These are phyloP conservation scores for Agriotes lineatus DNA, from an alignment of 2,888 invertebrate genomes.

Conservation along the genomic window DNA sequence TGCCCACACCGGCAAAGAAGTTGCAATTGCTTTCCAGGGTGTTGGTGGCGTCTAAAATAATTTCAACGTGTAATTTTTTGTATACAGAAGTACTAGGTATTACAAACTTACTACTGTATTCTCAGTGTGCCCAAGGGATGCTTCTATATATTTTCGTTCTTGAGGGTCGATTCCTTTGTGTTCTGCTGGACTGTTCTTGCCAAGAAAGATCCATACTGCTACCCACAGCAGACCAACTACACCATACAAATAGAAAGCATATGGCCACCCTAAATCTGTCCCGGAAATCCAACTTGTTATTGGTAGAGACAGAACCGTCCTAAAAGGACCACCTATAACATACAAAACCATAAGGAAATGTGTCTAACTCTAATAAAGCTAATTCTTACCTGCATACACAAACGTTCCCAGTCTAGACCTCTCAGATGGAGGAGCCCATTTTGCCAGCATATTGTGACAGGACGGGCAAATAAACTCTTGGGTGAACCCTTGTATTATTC, in stretches of 20 bases:
- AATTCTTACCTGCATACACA: conserved; percentile 72
- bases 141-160: conserved; percentile 77
- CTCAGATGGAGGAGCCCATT: conserved; percentile 81
- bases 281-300: conserved; percentile 80
- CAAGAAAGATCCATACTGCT: conserved; percentile 72
- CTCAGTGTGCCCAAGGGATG: conserved; percentile 70
- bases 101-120: conserved; percentile 59
- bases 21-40: conserved; percentile 82
- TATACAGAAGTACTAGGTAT: neutral
- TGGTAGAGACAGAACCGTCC: conserved; percentile 81
- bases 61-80: neutral
- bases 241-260: conserved; percentile 82
- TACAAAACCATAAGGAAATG: too few relatives aligned
- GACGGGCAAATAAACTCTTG: conserved; percentile 81
- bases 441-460: conserved; percentile 79
- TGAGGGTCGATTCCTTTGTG: conserved; percentile 72
- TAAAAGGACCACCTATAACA: conserved; percentile 78
- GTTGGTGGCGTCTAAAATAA: conserved; percentile 62
- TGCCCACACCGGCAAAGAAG: conserved; percentile 82
- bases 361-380: too few relatives aligned
- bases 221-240: conserved; percentile 74
- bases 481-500: conserved; percentile 80
- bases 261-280: conserved; percentile 80
- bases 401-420: conserved; percentile 77
- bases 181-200: conserved; percentile 74